Evolutionary conservation across 2,888 invertebrate genomes (phyloP).

Genomic region (Rhaphigaster nebulosa): DNA sequence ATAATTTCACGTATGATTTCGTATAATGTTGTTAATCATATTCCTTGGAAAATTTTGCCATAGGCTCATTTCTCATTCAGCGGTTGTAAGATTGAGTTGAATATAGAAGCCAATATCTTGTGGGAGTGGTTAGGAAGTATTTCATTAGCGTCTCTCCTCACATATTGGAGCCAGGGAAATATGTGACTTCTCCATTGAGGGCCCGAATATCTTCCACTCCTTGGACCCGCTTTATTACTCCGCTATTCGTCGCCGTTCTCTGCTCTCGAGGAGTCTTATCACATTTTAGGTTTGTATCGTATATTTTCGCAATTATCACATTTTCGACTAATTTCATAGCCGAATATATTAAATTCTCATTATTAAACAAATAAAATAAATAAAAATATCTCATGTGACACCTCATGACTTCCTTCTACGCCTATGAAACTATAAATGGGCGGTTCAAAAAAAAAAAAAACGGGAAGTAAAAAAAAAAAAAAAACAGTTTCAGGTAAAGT

Average conservation of each 20-base stretch:
- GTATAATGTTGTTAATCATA: no score
- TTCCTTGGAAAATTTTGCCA: not conserved
- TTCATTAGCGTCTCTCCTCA: not conserved
- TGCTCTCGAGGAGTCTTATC: not conserved
- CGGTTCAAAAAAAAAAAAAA: no score
- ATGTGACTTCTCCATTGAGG: not conserved
- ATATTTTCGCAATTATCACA: not conserved
- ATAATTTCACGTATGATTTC: no score
- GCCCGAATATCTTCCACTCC: not conserved
- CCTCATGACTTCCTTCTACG: no score
- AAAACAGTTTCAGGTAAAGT: no score
- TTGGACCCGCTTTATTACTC: not conserved
- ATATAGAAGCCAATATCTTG: slow-evolving; percentile 15
- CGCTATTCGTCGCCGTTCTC: not conserved
- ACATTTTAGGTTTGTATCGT: not conserved
- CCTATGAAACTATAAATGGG: no score
- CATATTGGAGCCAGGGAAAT: not conserved
- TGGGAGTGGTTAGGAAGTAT: slow-evolving; percentile 9
- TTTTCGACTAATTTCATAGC: no score
- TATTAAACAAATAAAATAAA: no score
- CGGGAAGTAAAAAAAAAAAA: no score
- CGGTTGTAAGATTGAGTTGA: not conserved
- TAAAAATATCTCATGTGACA: no score
- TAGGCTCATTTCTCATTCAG: not conserved
- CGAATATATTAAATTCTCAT: no score